Evolutionary conservation across 2,888 invertebrate species (phyloP), one percentile per base, ranked within the genome.

Genomic region (Pecten maximus): DNA sequence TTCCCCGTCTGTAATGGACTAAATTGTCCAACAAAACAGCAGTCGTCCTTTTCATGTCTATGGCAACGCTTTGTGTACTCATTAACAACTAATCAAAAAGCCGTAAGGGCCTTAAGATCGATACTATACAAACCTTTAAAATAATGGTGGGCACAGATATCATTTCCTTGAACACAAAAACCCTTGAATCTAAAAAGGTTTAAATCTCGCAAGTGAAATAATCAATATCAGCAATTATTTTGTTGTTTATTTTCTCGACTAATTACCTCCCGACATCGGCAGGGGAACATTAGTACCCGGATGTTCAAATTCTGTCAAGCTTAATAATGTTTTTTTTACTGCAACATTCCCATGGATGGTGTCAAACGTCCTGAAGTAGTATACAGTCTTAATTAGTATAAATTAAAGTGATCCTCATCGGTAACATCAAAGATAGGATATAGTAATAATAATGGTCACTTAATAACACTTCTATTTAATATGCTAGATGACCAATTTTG

Each of bases 161-260:
- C 28, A 35, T 28, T 74, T 74, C 28, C 74, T 74, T 35, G 12
- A 74, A 35, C 35, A 74, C 74, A 74, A 74, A 74, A 74, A 74
- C 74, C 6, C 74, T 74, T 74, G 74, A 74, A 28, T 74, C 74
- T 35, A 74, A 74, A 74, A 74, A 74, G 74, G 74, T 74, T 74
- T 74, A 74, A 74, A 23, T 74, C 35, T 74, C 54, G 74, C 35
- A 74, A 74, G 74, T 74, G 74, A 74, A 35, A 74, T 35, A 74
- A 74, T 74, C 74, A 74, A 74, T 74, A 74, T 35, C 12, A 0
- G 10, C 74, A 74, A 74, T 74, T 74, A 74, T 74, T 74, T 74
- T 74, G 74, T 74, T 74, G 74, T 74, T 74, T 74, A 74, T 74
- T 74, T 35, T 74, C 74, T 74, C 74, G 74, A 23, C 74, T 74